A percentile compares a stretch with the other conserved stretches of the same genome.
phyloP scores from a whole-genome alignment of 1,140 invertebrate species.

The Euborellia annulipes region DNA sequence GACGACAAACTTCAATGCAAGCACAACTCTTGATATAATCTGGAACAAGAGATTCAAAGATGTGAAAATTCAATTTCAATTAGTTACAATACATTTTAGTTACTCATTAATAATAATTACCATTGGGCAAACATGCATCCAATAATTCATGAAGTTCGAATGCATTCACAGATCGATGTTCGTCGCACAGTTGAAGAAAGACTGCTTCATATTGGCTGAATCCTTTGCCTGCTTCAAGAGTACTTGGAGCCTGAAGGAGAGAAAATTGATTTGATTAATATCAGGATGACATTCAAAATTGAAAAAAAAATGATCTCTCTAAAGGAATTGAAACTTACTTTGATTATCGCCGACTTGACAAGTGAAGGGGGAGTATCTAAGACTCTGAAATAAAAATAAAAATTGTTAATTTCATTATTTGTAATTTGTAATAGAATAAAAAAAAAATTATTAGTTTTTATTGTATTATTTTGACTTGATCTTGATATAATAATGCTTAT shows the following conservation, averaged over 20 bases:
- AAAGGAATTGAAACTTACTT: slow-evolving; percentile 26
- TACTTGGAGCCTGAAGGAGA: slow-evolving; percentile 33
- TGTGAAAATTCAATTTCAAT: no score
- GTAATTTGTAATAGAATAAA: no score
- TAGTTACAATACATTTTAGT: no score
- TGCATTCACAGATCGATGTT: slow-evolving; percentile 69
- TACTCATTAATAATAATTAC: slow-evolving; percentile 22
- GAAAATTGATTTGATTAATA: slow-evolving; percentile 2
- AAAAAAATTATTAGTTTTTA: neutral
- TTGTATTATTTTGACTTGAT: no score
- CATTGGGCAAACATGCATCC: slow-evolving; percentile 82
- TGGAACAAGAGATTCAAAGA: slow-evolving; percentile 24
- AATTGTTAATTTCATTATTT: no score
- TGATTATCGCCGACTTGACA: slow-evolving; percentile 54
- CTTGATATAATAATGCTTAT: neutral
- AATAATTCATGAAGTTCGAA: slow-evolving; percentile 84
- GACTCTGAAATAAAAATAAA: slow-evolving; percentile 31
- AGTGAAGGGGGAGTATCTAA: slow-evolving; percentile 57
- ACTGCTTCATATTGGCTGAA: slow-evolving; percentile 78
- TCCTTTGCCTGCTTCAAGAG: slow-evolving; percentile 48
- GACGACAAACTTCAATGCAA: slow-evolving; percentile 77
- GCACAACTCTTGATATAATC: slow-evolving; percentile 90
- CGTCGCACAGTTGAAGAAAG: slow-evolving; percentile 78
- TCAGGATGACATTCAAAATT: no score
- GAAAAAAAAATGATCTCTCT: neutral